These are phyloP conservation scores for Phrynosoma blainvillii DNA, from an alignment of 2,113 vertebrate species.

Conservation along the genomic window DNA sequence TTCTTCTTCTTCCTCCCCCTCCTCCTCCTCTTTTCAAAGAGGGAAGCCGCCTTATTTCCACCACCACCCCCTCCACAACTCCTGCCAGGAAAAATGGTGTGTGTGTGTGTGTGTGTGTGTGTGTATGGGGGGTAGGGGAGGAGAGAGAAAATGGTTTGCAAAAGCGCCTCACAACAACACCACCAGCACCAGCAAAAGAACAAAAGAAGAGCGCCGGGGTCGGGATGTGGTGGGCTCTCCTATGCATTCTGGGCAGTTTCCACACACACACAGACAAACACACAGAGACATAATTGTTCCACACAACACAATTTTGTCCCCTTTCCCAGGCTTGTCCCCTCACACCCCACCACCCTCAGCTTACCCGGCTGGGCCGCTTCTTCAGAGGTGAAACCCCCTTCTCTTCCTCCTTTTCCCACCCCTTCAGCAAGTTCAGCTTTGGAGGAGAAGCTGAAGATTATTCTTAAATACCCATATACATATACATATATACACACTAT, in stretches of 20 bases:
- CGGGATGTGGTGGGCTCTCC: not conserved
- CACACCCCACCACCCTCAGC: too few species aligned
- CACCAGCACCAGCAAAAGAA: not conserved
- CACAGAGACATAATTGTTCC: too few species aligned
- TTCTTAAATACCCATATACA: too few species aligned
- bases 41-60: not conserved
- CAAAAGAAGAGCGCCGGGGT: not conserved
- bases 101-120: too few species aligned
- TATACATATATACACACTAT: not conserved
- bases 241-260: not conserved
- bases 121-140: too few species aligned
- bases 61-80: not conserved
- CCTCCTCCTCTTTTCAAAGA: not conserved
- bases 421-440: slow-evolving; percentile 28
- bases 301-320: too few species aligned
- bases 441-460: not conserved
- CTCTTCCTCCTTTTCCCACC: not conserved
- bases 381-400: not conserved
- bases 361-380: slow-evolving; percentile 36
- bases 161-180: not conserved
- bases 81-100: too few species aligned
- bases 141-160: not conserved
- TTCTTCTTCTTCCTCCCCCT: not conserved
- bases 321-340: not conserved
- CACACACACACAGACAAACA: too few species aligned